These are phyloP conservation scores for Nipponia nippon DNA, from an alignment of 2,113 vertebrate genomes.

Conservation along the genomic window DNA sequence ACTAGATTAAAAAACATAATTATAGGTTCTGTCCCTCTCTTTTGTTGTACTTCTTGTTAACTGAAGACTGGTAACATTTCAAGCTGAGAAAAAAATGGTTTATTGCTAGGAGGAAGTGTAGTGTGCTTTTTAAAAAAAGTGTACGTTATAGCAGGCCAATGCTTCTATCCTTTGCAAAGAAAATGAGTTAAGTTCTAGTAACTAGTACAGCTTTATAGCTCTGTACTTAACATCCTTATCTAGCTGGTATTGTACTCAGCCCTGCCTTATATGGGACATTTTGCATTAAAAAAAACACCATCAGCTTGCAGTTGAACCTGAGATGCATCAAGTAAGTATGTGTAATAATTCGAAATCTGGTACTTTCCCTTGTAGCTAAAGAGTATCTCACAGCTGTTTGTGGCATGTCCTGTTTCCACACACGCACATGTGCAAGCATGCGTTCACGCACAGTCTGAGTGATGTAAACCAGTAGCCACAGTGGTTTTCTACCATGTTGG, in stretches of 20 bases:
- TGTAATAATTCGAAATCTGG: neutral
- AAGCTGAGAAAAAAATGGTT: neutral
- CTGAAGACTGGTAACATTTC: neutral
- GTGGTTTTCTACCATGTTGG: neutral
- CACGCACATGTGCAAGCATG: rapidly evolving
- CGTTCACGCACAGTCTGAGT: rapidly evolving
- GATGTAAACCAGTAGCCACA: rapidly evolving
- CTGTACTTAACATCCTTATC: neutral
- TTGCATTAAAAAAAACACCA: neutral
- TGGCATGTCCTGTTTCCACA: neutral
- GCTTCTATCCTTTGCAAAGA: neutral
- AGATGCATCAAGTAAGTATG: neutral
- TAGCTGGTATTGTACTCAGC: neutral
- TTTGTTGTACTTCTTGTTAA: neutral
- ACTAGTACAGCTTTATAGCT: neutral
- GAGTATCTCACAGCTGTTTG: neutral
- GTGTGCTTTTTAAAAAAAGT: neutral
- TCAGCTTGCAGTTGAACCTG: neutral
- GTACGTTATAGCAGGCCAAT: neutral
- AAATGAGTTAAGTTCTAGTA: neutral
- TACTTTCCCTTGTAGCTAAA: neutral
- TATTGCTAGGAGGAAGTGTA: neutral
- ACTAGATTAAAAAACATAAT: neutral
- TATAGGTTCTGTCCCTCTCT: neutral
- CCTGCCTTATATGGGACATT: neutral